Evolutionary conservation across 92 coral and sea anemone genomes (phyloP).

Genomic region (Meandrina meandrites): DNA sequence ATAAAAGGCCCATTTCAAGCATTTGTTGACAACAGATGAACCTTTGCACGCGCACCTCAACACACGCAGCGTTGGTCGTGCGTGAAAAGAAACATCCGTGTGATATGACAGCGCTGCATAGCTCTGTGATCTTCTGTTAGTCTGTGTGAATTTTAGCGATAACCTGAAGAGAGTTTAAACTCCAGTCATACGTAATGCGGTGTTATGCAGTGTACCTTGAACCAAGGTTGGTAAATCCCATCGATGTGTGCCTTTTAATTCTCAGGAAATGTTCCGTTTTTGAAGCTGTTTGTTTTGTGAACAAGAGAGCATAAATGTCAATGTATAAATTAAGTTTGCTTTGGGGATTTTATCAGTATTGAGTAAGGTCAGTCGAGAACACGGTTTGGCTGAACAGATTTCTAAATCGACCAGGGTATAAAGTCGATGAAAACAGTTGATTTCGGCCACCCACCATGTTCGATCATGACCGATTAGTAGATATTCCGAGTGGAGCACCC

Average conservation of each 20-base stretch:
- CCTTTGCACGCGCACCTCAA: not conserved
- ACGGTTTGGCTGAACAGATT: not conserved
- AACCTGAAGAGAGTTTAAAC: conserved; percentile 14
- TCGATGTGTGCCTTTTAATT: not conserved
- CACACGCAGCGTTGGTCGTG: not conserved
- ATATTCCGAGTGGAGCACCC: not conserved
- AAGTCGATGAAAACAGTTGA: not conserved
- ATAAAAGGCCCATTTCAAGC: conserved; percentile 8
- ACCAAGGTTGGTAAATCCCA: conserved; percentile 37
- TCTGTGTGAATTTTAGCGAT: conserved; percentile 35
- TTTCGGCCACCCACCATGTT: conserved; percentile 22
- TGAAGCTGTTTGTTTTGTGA: conserved; percentile 9
- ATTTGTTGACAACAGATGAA: conserved; percentile 18
- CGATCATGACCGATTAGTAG: not conserved
- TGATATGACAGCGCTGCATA: not conserved
- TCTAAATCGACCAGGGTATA: not conserved
- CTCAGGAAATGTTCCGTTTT: too few species aligned
- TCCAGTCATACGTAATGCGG: not conserved
- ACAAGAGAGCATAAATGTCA: not conserved
- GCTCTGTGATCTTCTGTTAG: conserved; percentile 17
- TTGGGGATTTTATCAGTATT: not conserved
- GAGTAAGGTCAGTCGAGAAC: not conserved
- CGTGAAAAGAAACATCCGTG: conserved; percentile 15
- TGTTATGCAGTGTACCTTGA: conserved; percentile 46
- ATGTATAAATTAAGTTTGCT: not conserved